A percentile compares a stretch with the other conserved stretches of the same genome.
phyloP scores from a whole-genome alignment of 2,888 invertebrate genomes.

The Hipparchia sbordonii region DNA sequence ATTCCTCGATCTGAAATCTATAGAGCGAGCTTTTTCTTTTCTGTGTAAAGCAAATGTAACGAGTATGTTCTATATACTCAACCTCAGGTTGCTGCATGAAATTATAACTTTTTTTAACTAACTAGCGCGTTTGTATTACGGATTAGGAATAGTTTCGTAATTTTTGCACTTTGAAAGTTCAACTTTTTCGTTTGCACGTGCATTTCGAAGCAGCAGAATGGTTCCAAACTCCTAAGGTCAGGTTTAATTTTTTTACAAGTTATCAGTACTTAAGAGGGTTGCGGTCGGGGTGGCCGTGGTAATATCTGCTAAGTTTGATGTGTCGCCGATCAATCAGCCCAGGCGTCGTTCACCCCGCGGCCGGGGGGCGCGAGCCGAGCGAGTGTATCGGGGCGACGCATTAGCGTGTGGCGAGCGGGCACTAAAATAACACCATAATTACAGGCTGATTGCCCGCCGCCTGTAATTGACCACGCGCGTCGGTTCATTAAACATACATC shows the following conservation, averaged over 20 bases:
- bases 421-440: not conserved
- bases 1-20: no score
- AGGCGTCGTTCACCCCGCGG: not conserved
- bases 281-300: no score
- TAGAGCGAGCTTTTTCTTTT: no score
- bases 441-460: constrained; percentile 1
- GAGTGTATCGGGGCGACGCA: not conserved
- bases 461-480: not conserved
- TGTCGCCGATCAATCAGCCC: not conserved
- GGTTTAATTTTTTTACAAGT: no score
- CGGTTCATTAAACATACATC: not conserved
- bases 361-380: not conserved
- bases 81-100: no score
- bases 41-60: no score
- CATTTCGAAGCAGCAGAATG: no score
- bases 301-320: not conserved
- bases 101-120: not conserved
- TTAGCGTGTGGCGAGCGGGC: not conserved
- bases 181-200: not conserved
- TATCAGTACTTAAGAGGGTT: no score
- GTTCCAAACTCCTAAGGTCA: no score
- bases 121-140: not conserved
- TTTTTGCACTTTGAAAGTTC: not conserved
- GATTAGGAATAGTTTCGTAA: not conserved
- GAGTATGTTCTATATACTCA: no score